phyloP scores from a whole-genome alignment of 1,140 invertebrate species.

The Agraylea sexmaculata region DNA sequence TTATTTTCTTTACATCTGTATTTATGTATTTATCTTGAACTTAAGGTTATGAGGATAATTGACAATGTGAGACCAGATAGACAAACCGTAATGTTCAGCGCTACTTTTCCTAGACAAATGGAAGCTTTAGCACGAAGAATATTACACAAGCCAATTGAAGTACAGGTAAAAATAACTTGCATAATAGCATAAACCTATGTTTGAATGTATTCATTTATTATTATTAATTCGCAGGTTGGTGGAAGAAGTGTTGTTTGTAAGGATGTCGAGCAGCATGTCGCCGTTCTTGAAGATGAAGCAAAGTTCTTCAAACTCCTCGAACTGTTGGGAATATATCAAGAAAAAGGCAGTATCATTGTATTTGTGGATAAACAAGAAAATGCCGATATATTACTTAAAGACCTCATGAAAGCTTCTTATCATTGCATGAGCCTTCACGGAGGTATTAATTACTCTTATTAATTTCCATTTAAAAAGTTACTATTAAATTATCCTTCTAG shows the following conservation, averaged over 20 bases:
- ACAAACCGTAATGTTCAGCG: slow-evolving; percentile 98
- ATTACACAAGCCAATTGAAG: slow-evolving; percentile 90
- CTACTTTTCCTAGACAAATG: slow-evolving; percentile 98
- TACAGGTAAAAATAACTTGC: slow-evolving; percentile 45
- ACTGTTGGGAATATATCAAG: slow-evolving; percentile 87
- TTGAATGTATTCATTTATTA: not conserved
- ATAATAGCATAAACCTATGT: not conserved
- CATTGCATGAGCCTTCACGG: slow-evolving; percentile 95
- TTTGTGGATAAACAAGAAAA: slow-evolving; percentile 99
- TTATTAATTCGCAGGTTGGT: slow-evolving; percentile 57
- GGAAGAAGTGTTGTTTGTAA: slow-evolving; percentile 96
- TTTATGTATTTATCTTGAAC: slow-evolving; percentile 12
- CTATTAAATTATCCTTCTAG: slow-evolving; percentile 26
- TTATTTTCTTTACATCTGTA: slow-evolving; percentile 10
- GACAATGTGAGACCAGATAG: slow-evolving; percentile 94
- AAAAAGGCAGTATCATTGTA: slow-evolving; percentile 86
- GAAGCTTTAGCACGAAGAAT: slow-evolving; percentile 93
- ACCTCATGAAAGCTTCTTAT: slow-evolving; percentile 94
- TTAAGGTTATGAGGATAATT: slow-evolving; percentile 87
- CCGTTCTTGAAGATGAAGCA: slow-evolving; percentile 90
- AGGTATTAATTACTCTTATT: slow-evolving; percentile 38
- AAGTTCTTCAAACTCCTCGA: slow-evolving; percentile 98
- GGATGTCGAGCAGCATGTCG: slow-evolving; percentile 93
- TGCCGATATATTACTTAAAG: slow-evolving; percentile 86
- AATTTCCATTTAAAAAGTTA: not conserved